These are phyloP conservation scores for Oegoconia quadripuncta DNA, from an alignment of 2,888 invertebrate species.

Conservation along the genomic window DNA sequence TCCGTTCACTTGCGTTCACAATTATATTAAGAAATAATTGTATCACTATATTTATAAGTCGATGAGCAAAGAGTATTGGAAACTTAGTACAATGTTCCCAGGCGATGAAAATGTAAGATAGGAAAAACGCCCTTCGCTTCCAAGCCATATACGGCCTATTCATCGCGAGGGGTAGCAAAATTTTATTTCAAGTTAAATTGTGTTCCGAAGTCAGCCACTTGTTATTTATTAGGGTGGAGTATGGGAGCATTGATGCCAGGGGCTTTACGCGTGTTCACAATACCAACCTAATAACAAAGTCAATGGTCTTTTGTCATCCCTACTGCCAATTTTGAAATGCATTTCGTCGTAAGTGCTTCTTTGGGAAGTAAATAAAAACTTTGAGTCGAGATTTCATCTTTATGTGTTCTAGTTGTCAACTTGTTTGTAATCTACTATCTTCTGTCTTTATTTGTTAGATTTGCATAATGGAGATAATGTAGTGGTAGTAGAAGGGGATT, in stretches of 20 bases:
- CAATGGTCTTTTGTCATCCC: conserved; percentile 53
- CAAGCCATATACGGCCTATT: conserved; percentile 63
- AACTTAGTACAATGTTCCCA: conserved; percentile 48
- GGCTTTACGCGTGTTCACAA: conserved; percentile 43
- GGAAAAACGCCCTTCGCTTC: conserved; percentile 49
- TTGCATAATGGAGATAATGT: too few relatives aligned
- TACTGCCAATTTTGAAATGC: conserved; percentile 51
- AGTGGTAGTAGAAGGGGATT: background rate
- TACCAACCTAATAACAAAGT: conserved; percentile 48
- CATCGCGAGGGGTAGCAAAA: conserved; percentile 65
- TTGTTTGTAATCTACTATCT: too few relatives aligned
- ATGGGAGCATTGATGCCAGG: conserved; percentile 40
- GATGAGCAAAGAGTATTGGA: conserved; percentile 26
- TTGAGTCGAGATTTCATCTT: background rate
- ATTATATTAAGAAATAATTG: too few relatives aligned
- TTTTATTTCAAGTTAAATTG: conserved; percentile 77
- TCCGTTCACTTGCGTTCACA: too few relatives aligned
- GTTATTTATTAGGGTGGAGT: conserved; percentile 58
- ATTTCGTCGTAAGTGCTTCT: conserved; percentile 36
- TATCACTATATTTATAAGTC: too few relatives aligned
- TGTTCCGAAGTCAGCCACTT: conserved; percentile 65
- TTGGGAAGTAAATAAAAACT: conserved; percentile 11
- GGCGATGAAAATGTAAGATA: conserved; percentile 53
- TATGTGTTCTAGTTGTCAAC: too few relatives aligned
- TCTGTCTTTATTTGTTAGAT: too few relatives aligned